Evolutionary conservation across 1,140 invertebrate species (phyloP).

Genomic region (Magallana angulata): DNA sequence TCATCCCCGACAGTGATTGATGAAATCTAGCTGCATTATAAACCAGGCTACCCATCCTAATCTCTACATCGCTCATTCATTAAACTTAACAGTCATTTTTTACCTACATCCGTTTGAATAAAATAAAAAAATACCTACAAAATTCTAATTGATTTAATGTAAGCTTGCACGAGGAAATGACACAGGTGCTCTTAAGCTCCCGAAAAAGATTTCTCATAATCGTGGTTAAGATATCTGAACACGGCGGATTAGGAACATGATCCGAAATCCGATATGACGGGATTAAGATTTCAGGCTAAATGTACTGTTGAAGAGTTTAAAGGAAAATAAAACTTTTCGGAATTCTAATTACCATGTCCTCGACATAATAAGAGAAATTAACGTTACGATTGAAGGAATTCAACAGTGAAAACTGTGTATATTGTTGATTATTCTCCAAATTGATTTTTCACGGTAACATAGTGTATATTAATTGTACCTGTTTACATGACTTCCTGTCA

Average conservation of each 20-base stretch:
- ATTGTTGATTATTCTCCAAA: too few species aligned
- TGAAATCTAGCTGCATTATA: not conserved
- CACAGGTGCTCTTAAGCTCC: conserved; percentile 29
- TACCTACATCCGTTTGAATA: not conserved
- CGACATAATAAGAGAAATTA: not conserved
- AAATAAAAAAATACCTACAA: not conserved
- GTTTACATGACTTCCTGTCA: too few species aligned
- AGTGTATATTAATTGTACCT: too few species aligned
- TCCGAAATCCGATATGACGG: not conserved
- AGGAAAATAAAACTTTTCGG: not conserved
- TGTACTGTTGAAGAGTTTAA: not conserved
- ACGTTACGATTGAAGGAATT: not conserved
- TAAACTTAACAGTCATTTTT: not conserved
- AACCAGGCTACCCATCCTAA: not conserved
- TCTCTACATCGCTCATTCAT: conserved; percentile 2
- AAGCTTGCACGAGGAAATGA: conserved; percentile 6
- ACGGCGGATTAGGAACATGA: not conserved
- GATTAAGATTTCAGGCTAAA: conserved; percentile 10
- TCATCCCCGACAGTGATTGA: not conserved
- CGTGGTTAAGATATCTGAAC: conserved; percentile 28
- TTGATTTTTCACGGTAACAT: too few species aligned
- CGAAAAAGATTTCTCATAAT: conserved; percentile 25
- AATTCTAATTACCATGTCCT: conserved; percentile 18
- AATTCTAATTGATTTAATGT: conserved; percentile 18
- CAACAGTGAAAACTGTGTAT: too few species aligned